phyloP scores from a whole-genome alignment of 2,113 vertebrate genomes.

The Emydura subglobosa region DNA sequence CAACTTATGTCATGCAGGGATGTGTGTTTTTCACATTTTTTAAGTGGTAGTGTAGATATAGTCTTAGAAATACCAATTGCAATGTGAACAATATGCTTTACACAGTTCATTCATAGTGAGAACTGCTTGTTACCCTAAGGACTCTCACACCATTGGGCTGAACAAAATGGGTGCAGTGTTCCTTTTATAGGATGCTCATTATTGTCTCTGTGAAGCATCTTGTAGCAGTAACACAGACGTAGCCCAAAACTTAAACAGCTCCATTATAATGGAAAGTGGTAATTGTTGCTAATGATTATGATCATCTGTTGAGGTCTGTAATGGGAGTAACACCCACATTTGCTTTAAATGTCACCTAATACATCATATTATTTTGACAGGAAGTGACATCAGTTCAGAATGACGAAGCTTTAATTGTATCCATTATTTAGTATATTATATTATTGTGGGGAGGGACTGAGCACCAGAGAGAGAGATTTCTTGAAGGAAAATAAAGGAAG shows the following conservation, averaged over 20 bases:
- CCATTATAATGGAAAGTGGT: not conserved
- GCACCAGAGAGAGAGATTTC: conserved; percentile 40
- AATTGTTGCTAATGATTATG: rapidly evolving
- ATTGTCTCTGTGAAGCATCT: not conserved
- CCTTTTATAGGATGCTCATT: not conserved
- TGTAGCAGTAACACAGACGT: rapidly evolving
- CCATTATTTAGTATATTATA: conserved; percentile 54
- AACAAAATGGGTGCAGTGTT: rapidly evolving
- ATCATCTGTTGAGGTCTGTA: not conserved
- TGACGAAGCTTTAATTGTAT: not conserved
- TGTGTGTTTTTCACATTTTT: too few relatives aligned
- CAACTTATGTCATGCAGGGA: too few relatives aligned
- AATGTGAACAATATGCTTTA: rapidly evolving
- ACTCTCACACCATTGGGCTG: not conserved
- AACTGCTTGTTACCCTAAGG: rapidly evolving
- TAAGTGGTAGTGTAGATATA: too few relatives aligned
- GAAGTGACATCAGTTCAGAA: conserved; percentile 68
- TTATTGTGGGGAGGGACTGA: conserved; percentile 30
- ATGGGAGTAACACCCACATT: not conserved
- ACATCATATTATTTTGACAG: not conserved
- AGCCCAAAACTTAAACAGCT: not conserved
- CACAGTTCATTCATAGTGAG: rapidly evolving
- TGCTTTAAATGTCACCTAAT: not conserved
- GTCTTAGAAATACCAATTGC: not conserved
- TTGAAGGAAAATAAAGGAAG: conserved; percentile 77